A percentile compares a stretch with the other conserved stretches of the same genome.
These are phyloP conservation scores for Apamea crenata DNA, from an alignment of 2,888 invertebrate genomes.

Conservation along the genomic window DNA sequence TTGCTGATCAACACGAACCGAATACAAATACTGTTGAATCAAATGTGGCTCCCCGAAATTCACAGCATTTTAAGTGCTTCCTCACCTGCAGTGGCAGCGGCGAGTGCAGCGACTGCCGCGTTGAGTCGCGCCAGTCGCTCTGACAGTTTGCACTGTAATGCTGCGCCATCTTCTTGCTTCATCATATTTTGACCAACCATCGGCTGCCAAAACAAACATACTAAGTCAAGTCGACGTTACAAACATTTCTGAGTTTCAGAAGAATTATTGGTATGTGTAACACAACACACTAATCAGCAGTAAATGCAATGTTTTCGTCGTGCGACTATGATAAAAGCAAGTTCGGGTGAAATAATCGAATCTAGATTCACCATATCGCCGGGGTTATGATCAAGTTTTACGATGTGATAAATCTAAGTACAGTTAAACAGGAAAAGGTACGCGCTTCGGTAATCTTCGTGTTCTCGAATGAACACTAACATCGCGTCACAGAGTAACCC, in stretches of 20 bases:
- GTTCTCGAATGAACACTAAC: neutral
- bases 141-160: slow-evolving; percentile 56
- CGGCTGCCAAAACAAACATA: neutral
- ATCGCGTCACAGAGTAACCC: neutral
- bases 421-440: neutral
- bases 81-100: slow-evolving; percentile 45
- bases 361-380: no score
- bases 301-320: neutral
- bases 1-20: neutral
- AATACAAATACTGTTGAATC: no score
- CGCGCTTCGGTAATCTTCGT: neutral
- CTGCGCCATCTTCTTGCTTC: slow-evolving; percentile 48
- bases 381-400: neutral
- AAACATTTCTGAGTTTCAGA: neutral
- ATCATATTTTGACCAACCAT: slow-evolving; percentile 43
- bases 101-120: slow-evolving; percentile 71
- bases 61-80: neutral
- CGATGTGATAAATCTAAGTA: neutral
- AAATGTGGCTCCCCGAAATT: neutral
- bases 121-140: slow-evolving; percentile 67
- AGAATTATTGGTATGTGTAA: neutral
- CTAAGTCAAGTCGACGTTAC: neutral
- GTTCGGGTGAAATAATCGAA: neutral
- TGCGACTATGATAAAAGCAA: neutral
- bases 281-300: neutral